These are phyloP conservation scores for Crenuchus spilurus DNA, from an alignment of 2,797 vertebrate species.

Conservation along the genomic window DNA sequence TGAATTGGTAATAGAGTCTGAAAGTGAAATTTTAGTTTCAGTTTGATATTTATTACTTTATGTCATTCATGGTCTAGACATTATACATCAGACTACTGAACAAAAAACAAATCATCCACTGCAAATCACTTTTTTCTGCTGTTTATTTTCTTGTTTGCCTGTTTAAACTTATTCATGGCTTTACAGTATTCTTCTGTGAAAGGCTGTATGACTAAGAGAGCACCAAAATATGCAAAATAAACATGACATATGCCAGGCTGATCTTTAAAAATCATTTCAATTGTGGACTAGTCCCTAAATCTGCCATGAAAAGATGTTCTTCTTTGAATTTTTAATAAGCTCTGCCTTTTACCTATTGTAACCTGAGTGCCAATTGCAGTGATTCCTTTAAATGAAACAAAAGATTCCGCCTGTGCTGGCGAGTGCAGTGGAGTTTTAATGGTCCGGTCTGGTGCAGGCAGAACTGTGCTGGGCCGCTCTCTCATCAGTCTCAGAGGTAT, in stretches of 20 bases:
- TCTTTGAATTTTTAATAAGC: not conserved
- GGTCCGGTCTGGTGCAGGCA: conserved; percentile 28
- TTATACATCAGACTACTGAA: too few species aligned
- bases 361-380: conserved; percentile 6
- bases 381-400: conserved; percentile 23
- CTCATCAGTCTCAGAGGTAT: conserved; percentile 53
- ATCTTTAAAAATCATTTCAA: not conserved
- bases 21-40: too few species aligned
- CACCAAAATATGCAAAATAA: too few species aligned
- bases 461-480: conserved; percentile 30
- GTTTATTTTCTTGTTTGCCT: too few species aligned
- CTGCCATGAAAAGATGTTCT: not conserved
- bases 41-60: too few species aligned
- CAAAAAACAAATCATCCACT: too few species aligned
- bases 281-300: not conserved
- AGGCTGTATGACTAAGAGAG: too few species aligned
- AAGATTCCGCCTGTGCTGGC: conserved; percentile 7
- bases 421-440: conserved; percentile 39
- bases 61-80: too few species aligned
- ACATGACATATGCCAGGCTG: not conserved
- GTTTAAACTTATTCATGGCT: too few species aligned
- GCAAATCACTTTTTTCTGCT: too few species aligned
- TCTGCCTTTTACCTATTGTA: conserved; percentile 18
- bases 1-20: too few species aligned
- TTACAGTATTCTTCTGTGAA: too few species aligned